A percentile compares a stretch with the other conserved stretches of the same genome.
phyloP scores from a whole-genome alignment of 1,140 invertebrate genomes.

The Notospermus geniculatus region DNA sequence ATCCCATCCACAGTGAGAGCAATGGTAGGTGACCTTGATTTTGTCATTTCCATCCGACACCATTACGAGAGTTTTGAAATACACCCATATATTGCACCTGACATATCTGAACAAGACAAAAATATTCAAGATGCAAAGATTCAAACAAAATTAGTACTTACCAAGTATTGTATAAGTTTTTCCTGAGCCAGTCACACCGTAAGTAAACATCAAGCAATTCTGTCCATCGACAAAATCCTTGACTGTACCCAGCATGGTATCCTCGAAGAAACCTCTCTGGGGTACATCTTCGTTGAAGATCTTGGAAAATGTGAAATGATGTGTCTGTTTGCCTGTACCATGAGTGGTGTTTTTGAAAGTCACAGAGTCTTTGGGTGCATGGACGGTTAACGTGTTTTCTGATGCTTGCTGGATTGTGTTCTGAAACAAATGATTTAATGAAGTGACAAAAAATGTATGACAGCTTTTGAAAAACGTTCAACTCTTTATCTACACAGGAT shows the following conservation, averaged over 20 bases:
- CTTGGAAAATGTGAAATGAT: conserved; percentile 64
- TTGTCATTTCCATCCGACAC: too few relatives aligned
- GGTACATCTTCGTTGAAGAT: conserved; percentile 41
- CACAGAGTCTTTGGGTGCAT: conserved; percentile 44
- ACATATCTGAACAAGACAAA: too few relatives aligned
- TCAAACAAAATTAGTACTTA: too few relatives aligned
- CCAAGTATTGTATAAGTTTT: conserved; percentile 86
- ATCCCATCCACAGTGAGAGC: too few relatives aligned
- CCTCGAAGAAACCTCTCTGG: conserved; percentile 54
- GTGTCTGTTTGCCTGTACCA: conserved; percentile 38
- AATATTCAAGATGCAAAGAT: too few relatives aligned
- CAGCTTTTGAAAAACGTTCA: too few relatives aligned
- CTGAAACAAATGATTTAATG: too few relatives aligned
- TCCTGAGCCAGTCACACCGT: conserved; percentile 80
- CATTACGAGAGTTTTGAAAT: too few relatives aligned
- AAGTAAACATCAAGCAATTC: conserved; percentile 78
- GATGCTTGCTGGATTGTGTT: conserved; percentile 35
- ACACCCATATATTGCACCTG: too few relatives aligned
- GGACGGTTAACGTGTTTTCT: conserved; percentile 31
- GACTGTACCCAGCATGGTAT: conserved; percentile 62
- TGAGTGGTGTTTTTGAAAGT: conserved; percentile 38
- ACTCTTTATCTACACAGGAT: too few relatives aligned
- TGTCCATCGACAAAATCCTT: conserved; percentile 67
- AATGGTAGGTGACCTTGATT: too few relatives aligned
- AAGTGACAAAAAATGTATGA: conserved; percentile 6